A percentile compares a stretch with the other conserved stretches of the same genome.
Conservation (phyloP, 1,140 invertebrate genomes). For the Aleiodes sp. region DNA sequence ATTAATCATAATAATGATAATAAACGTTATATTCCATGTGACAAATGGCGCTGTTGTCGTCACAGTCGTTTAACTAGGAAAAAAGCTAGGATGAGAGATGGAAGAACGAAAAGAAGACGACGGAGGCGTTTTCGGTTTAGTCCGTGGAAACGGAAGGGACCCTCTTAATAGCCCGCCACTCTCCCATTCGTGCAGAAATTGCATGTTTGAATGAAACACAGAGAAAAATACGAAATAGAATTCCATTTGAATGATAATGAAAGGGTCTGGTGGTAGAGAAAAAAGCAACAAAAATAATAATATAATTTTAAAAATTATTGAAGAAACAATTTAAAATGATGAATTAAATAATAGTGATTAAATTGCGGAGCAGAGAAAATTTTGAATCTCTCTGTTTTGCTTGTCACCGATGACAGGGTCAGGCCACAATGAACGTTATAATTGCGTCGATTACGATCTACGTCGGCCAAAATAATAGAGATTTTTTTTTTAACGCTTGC, state of each 20-base stretch:
- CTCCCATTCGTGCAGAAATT: too few species aligned
- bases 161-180: slow-evolving; percentile 11
- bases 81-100: not conserved
- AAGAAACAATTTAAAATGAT: not conserved
- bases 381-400: slow-evolving; percentile 20
- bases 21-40: slow-evolving; percentile 6
- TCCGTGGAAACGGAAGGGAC: slow-evolving; percentile 20
- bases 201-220: not conserved
- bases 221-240: not conserved
- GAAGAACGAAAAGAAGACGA: slow-evolving; percentile 11
- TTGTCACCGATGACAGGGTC: slow-evolving; percentile 37
- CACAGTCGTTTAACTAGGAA: not conserved
- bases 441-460: not conserved
- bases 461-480: not conserved
- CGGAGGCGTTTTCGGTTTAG: slow-evolving; percentile 12
- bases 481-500: too few species aligned
- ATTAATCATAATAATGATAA: not conserved
- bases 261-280: not conserved
- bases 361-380: not conserved
- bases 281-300: slow-evolving; percentile 5
- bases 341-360: slow-evolving; percentile 18
- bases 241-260: not conserved
- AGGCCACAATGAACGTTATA: slow-evolving; percentile 29
- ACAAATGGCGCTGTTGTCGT: slow-evolving; percentile 16
- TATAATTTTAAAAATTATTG: not conserved